Base-by-base conservation (phyloP, 2,888 invertebrate species). In the Heliothis peltigera region DNA sequence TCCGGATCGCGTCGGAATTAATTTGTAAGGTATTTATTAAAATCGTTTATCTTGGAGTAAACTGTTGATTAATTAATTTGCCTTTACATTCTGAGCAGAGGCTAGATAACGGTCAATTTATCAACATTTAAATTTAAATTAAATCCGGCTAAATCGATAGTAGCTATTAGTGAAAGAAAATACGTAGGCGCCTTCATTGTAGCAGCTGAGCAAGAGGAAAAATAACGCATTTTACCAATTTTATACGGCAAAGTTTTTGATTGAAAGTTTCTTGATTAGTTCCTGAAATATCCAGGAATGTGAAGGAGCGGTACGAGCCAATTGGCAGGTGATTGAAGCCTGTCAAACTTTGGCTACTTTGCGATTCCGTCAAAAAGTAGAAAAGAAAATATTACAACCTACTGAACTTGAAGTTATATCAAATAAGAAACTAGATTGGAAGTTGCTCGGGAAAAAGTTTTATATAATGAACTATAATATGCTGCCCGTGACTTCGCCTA, bases 21-120 rank as follows among this genome's bases (percentile, higher is more conserved):
- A 77, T 68, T 77, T 70, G 51, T 70, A 54, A 58, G 59, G 63
- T 70, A 76, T 67, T 73, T 68, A 75, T 71, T 59, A 64, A 70
- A 69, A 54, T 22, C 21, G 59, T 62, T 63, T 43, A 21, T 42
- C n/a, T 65, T 53, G 12, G 12, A 43, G 55, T 55, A 60, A 64
- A 69, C 43, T 68, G 53, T 65, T 56, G 44, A 52, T 60, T 62
- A 44, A 63, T 49, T 47, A 48, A 73, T 63, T 73, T 53, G 21
- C 17, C 42, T 62, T 59, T 62, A 52, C 15, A 60, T 22, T 46
- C 51, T n/a, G 17, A 22, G 43, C 19, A 51, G 32, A 17, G 43
- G 28, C 7, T 18, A 19, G 12, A 3, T 28, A 39, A 35, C 35
- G 49, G 32, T 44, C 32, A 65, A 44, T 49, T 56, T 32, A 49